Conservation (phyloP, 1,140 invertebrate species). For the Augochlora pura region DNA sequence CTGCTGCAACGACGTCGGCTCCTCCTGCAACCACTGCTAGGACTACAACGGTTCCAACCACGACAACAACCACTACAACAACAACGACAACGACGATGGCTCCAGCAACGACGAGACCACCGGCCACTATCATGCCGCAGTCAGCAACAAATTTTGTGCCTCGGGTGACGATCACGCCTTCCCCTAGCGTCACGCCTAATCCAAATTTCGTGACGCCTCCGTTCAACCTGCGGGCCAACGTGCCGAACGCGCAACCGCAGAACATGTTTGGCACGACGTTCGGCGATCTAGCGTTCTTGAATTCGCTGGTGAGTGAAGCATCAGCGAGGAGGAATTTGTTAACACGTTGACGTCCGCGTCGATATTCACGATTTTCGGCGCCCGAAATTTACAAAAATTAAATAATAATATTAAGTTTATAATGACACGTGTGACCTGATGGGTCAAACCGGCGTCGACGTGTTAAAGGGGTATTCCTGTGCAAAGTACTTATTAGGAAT, state of each 20-base stretch:
- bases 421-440: too few relatives aligned
- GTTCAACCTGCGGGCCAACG: not conserved
- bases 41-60: slow-evolving; percentile 30
- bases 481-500: too few relatives aligned
- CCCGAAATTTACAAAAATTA: too few relatives aligned
- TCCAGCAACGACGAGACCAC: slow-evolving; percentile 31
- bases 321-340: too few relatives aligned
- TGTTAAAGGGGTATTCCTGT: too few relatives aligned
- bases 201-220: slow-evolving; percentile 6
- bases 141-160: slow-evolving; percentile 12
- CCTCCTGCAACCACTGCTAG: slow-evolving; percentile 39
- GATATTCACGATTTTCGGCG: too few relatives aligned
- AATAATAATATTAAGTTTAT: too few relatives aligned
- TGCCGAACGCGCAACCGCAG: slow-evolving; percentile 55
- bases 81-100: slow-evolving; percentile 47
- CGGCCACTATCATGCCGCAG: not conserved
- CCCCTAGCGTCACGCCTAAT: slow-evolving; percentile 12
- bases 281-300: slow-evolving; percentile 76
- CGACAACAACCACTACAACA: slow-evolving; percentile 43
- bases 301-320: slow-evolving; percentile 72
- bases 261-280: slow-evolving; percentile 75
- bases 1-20: slow-evolving; percentile 47
- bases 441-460: too few relatives aligned
- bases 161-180: slow-evolving; percentile 6
- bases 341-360: too few relatives aligned